phyloP scores from a whole-genome alignment of 2,113 vertebrate genomes.

The Shinisaurus crocodilurus region DNA sequence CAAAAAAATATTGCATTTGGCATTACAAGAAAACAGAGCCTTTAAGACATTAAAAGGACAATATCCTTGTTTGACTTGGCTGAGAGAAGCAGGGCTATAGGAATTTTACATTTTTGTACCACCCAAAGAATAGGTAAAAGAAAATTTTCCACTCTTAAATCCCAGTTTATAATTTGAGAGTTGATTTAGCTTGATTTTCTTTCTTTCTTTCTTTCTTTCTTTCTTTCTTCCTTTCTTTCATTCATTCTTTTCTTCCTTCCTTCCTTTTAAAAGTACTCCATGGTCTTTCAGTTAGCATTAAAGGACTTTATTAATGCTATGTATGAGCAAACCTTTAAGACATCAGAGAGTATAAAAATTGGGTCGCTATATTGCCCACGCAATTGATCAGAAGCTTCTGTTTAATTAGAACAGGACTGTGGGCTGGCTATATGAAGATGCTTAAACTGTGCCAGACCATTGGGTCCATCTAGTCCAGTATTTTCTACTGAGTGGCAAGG shows the following conservation, averaged over 20 bases:
- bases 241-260: background rate
- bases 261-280: conserved; percentile 39
- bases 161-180: conserved; percentile 72
- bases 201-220: background rate
- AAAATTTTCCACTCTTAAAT: conserved; percentile 76
- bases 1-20: conserved; percentile 89
- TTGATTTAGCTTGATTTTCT: conserved; percentile 53
- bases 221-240: background rate
- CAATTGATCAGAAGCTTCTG: background rate
- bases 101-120: conserved; percentile 81
- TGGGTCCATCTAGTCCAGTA: background rate
- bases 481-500: background rate
- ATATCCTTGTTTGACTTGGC: conserved; percentile 86
- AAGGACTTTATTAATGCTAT: conserved; percentile 28
- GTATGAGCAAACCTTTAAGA: conserved; percentile 35
- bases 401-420: background rate
- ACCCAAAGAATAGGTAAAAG: conserved; percentile 79
- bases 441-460: background rate
- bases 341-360: background rate
- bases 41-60: conserved; percentile 86
- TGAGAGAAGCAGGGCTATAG: conserved; percentile 71
- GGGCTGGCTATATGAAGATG: background rate
- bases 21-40: conserved; percentile 84
- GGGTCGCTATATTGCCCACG: background rate
- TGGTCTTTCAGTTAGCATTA: conserved; percentile 40